These are phyloP conservation scores for Spinus pinus DNA, from an alignment of 2,797 vertebrate genomes.

Conservation along the genomic window DNA sequence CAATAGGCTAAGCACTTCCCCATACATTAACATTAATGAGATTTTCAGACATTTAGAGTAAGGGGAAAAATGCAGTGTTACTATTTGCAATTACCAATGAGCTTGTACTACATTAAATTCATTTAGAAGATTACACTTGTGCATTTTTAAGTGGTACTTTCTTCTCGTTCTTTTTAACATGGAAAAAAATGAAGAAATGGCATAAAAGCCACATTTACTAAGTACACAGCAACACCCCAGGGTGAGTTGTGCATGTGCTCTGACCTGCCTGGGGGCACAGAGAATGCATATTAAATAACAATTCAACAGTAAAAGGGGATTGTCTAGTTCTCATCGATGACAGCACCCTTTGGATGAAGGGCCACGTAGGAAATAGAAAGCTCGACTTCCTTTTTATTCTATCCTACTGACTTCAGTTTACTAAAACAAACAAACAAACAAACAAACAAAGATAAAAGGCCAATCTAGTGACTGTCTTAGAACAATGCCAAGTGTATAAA, in stretches of 20 bases:
- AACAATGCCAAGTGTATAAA: background rate
- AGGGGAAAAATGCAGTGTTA: background rate
- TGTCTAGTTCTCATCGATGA: background rate
- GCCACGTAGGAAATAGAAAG: background rate
- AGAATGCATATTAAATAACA: background rate
- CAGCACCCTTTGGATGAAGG: background rate
- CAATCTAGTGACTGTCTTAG: background rate
- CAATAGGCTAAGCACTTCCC: constrained; percentile 2
- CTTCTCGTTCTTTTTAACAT: background rate
- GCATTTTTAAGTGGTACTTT: background rate
- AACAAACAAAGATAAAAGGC: background rate
- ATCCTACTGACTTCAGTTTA: background rate
- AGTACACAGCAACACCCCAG: background rate
- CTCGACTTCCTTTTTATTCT: background rate
- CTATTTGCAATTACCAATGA: constrained; percentile 10
- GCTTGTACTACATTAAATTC: background rate
- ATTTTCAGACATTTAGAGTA: background rate
- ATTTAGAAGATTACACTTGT: background rate
- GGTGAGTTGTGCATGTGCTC: background rate
- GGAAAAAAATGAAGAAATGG: background rate
- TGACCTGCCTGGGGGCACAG: background rate
- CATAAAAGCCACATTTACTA: background rate
- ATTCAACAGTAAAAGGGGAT: background rate
- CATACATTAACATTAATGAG: constrained; percentile 40
- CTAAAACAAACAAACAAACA: background rate